A percentile compares a stretch with the other conserved stretches of the same genome.
These are phyloP conservation scores for Machimus atricapillus DNA, from an alignment of 2,888 invertebrate species.

Conservation along the genomic window DNA sequence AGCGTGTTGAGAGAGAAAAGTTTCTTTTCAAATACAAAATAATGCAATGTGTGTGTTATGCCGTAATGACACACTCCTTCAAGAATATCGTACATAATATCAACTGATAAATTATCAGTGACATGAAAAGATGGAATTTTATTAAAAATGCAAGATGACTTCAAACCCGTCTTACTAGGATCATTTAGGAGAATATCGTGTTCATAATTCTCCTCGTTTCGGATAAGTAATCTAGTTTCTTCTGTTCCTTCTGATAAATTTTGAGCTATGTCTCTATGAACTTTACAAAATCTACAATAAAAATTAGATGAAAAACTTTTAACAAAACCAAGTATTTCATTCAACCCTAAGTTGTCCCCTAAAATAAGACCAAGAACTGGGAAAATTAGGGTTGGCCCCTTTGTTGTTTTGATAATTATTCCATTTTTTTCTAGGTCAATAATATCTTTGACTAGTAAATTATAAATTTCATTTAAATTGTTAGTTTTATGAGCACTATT, in stretches of 20 bases:
- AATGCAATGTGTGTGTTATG: slow-evolving; percentile 5
- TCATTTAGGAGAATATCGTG: background rate
- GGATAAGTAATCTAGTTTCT: background rate
- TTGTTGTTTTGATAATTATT: background rate
- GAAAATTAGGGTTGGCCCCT: background rate
- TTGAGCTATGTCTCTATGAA: background rate
- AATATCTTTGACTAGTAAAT: background rate
- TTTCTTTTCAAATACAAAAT: background rate
- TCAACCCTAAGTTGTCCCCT: slow-evolving; percentile 25
- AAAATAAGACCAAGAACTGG: slow-evolving; percentile 26
- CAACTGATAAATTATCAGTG: slow-evolving; percentile 30
- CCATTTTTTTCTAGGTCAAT: slow-evolving; percentile 35
- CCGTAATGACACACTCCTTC: slow-evolving; percentile 40
- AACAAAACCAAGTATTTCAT: slow-evolving; percentile 27
- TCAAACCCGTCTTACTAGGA: background rate
- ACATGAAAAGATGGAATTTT: slow-evolving; percentile 35
- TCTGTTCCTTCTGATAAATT: background rate
- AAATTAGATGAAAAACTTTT: slow-evolving; percentile 36
- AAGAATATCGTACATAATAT: slow-evolving; percentile 41
- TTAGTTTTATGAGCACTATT: background rate
- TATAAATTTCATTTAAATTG: background rate
- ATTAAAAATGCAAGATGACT: slow-evolving; percentile 33
- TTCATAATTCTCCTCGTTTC: background rate
- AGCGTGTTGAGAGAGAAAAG: background rate
- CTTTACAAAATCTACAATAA: slow-evolving; percentile 40